Evolutionary conservation across 2,797 vertebrate species (phyloP).

Genomic region (Pagetopsis macropterus): DNA sequence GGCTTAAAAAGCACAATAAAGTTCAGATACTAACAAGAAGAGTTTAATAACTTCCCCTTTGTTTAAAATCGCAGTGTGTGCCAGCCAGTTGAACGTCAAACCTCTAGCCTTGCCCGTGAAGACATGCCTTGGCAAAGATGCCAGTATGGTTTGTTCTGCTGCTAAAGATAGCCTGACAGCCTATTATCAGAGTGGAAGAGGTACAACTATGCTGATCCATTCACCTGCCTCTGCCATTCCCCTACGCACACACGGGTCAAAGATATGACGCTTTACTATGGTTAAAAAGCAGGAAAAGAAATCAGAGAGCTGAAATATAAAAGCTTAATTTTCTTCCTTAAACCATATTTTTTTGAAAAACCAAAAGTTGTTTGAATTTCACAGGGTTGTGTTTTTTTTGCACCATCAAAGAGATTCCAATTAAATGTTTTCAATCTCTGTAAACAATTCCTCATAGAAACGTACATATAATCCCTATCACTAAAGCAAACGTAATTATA

Average conservation of each 20-base stretch:
- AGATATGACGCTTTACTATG: conserved; percentile 39
- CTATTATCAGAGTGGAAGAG: conserved; percentile 79
- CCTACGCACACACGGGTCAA: conserved; percentile 46
- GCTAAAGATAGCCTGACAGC: conserved; percentile 78
- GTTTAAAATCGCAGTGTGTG: conserved; percentile 46
- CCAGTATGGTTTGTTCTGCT: conserved; percentile 71
- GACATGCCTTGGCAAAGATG: conserved; percentile 67
- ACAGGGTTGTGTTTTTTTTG: not conserved
- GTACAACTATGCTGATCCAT: conserved; percentile 78
- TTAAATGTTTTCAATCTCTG: too few relatives aligned
- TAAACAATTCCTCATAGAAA: not conserved
- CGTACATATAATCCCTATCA: not conserved
- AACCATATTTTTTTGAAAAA: not conserved
- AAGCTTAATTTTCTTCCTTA: not conserved
- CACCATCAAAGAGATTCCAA: too few relatives aligned
- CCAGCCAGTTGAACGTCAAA: conserved; percentile 37
- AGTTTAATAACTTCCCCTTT: conserved; percentile 23
- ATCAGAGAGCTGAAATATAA: not conserved
- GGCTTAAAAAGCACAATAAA: not conserved
- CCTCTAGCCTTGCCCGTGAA: conserved; percentile 51
- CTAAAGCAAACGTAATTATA: too few relatives aligned
- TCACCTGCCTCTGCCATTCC: conserved; percentile 83
- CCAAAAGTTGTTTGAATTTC: not conserved
- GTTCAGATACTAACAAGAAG: not conserved
- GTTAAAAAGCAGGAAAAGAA: not conserved